Percentiles rank a stretch among this genome's conserved stretches.
Conservation (phyloP, 2,113 vertebrate genomes). For the Podocnemis expansa region DNA sequence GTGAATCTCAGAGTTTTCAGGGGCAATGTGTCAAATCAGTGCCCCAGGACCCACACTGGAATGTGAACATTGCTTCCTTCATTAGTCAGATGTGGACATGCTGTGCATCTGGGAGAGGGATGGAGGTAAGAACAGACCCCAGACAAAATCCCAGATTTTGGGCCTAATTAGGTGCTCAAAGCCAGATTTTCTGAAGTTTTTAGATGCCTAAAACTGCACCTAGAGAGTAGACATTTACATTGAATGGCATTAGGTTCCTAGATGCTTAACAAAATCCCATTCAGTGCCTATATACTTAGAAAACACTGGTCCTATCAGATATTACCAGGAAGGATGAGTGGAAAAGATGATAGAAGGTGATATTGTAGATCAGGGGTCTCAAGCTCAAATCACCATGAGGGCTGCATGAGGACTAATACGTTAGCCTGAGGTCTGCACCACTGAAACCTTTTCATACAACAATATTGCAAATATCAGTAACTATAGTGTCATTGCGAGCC, state of each 20-base stretch:
- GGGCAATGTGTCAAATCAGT: accelerated
- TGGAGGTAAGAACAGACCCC: not conserved
- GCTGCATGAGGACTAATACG: too few relatives aligned
- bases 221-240: not conserved
- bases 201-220: not conserved
- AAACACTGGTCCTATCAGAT: not conserved
- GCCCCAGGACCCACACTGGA: not conserved
- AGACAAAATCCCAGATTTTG: accelerated
- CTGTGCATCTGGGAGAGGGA: not conserved
- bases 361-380: too few relatives aligned
- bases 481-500: too few relatives aligned
- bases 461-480: too few relatives aligned
- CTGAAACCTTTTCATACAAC: too few relatives aligned
- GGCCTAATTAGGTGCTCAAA: accelerated
- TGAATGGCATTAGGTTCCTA: accelerated
- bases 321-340: not conserved
- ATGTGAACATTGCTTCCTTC: accelerated
- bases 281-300: not conserved
- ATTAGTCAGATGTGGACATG: accelerated
- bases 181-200: accelerated
- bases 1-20: not conserved
- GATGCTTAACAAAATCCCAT: not conserved
- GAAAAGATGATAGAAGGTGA: not conserved
- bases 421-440: too few relatives aligned
- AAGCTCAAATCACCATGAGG: too few relatives aligned